phyloP scores from a whole-genome alignment of 2,797 vertebrate genomes.

The Lagorchestes hirsutus region DNA sequence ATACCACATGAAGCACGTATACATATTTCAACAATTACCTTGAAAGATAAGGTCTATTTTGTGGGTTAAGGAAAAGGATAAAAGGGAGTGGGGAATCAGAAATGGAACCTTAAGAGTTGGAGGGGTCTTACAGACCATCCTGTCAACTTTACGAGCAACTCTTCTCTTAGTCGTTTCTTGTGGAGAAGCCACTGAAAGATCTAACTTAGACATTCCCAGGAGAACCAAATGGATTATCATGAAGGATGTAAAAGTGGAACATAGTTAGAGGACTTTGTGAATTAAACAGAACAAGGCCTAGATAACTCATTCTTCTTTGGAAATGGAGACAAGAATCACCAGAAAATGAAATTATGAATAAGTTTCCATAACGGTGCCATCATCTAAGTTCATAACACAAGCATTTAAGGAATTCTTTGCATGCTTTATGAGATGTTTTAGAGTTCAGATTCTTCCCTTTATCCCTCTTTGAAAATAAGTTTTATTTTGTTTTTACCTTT shows the following conservation, averaged over 20 bases:
- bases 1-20: background rate
- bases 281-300: background rate
- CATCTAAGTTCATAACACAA: background rate
- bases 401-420: background rate
- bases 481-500: background rate
- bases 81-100: background rate
- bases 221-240: background rate
- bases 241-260: background rate
- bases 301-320: background rate
- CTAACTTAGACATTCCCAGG: background rate
- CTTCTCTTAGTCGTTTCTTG: background rate
- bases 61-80: background rate
- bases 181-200: background rate
- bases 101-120: background rate
- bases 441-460: background rate
- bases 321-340: background rate
- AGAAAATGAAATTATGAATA: background rate
- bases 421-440: background rate
- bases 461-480: background rate
- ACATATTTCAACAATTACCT: background rate
- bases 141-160: background rate
- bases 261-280: no score
- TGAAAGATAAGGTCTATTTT: background rate
- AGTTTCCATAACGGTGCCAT: background rate
- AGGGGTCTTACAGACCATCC: background rate